Conservation (phyloP, 2,113 vertebrate species). For the human region DNA sequence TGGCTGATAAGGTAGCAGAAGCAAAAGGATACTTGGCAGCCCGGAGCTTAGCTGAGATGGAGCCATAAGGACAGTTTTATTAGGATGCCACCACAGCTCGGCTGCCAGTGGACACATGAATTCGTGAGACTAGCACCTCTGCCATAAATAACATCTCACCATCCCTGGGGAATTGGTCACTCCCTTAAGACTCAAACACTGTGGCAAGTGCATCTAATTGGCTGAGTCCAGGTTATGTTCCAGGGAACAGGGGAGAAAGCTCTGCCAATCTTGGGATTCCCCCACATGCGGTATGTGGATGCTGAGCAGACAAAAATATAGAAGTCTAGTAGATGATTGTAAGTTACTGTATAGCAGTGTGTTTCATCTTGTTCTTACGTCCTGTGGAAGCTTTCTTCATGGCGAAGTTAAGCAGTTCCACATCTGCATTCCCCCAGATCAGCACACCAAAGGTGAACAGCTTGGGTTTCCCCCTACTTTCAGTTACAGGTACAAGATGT, state of each 20-base stretch:
- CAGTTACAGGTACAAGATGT: background rate
- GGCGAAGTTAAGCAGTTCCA: background rate
- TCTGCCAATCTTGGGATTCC: background rate
- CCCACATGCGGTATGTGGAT: background rate
- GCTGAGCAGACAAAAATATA: background rate
- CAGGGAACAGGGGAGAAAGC: background rate
- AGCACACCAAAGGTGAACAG: background rate
- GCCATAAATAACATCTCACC: background rate
- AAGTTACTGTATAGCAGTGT: no score
- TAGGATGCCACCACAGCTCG: accelerated
- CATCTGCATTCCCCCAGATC: background rate
- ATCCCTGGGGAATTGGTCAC: background rate
- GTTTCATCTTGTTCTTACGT: background rate
- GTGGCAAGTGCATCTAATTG: background rate
- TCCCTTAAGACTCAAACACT: background rate
- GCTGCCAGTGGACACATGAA: background rate
- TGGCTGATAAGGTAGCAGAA: background rate
- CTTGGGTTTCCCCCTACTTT: background rate
- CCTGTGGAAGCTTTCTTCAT: background rate
- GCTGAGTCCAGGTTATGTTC: background rate
- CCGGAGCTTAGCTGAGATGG: background rate
- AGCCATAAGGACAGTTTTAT: background rate
- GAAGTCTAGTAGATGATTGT: background rate
- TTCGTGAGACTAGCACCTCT: background rate
- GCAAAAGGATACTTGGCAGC: background rate